Base-by-base conservation (phyloP, 2,113 vertebrate genomes). In the Ictidomys tridecemlineatus region DNA sequence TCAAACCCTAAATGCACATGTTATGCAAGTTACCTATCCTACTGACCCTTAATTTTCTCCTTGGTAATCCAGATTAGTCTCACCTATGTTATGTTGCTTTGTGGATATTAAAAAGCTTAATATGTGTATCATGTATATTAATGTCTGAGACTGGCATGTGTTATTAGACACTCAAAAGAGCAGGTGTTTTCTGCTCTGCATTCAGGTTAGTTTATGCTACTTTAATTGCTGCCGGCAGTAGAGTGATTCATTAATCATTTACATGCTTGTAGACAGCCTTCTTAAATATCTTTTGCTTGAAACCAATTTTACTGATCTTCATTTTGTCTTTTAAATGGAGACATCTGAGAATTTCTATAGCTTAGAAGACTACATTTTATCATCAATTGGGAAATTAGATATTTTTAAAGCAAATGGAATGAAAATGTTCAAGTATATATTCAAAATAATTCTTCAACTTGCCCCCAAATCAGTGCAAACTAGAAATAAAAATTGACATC, bases 241-340 rank as follows among this genome's bases (percentile, higher is more conserved):
- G 2, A 65, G 34, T 28, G 9, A 32, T 39, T 97, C 26, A n/a
- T 17, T 93, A 91, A 85, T 26, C 86, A 82, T 85, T 56, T 73
- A 51, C n/a, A 20, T 51, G 39, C 94, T 97, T 76, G 13, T 76
- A 63, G 34, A 53, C 95, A 63, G 74, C 10, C 7, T 56, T 91
- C 80, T 80, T 22, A 90, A 85, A 84, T 74, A 11, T 78, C 48
- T 93, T 39, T 96, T 96, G 79, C 28, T 76, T 95, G 48, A 92
- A 78, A 45, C 3, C 0, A 77, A 26, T 95, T 34, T 53, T 51
- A 85, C 0, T 91, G 24, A 96, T 92, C 51, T 32, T 51, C 22
- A 5, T 86, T 86, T 76, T 89, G 8, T 32, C 77, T 82, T 91
- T 96, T 79, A 93, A 98, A 34, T 45, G 20, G 77, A 89, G 26